Conservation (phyloP, 1,140 invertebrate genomes). For the Drosophila rhopaloa region DNA sequence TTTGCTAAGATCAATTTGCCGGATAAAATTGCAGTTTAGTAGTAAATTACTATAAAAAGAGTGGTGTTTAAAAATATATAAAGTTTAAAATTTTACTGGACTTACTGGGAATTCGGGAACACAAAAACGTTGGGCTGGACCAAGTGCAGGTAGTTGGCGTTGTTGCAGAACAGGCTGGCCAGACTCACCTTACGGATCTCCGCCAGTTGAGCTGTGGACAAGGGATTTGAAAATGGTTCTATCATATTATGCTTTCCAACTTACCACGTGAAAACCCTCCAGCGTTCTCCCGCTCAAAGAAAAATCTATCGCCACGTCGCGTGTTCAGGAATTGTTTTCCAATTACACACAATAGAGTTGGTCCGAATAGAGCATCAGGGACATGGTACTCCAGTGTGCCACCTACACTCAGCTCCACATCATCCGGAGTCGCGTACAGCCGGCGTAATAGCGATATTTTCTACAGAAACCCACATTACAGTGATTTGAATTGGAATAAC, state of each 20-base stretch:
- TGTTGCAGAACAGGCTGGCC: slow-evolving; percentile 94
- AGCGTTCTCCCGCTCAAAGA: slow-evolving; percentile 90
- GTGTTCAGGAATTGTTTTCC: slow-evolving; percentile 94
- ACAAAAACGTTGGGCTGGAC: slow-evolving; percentile 91
- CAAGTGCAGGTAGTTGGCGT: slow-evolving; percentile 88
- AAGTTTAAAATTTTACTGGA: not conserved
- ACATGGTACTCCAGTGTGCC: slow-evolving; percentile 92
- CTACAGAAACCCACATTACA: slow-evolving; percentile 27
- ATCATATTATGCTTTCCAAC: slow-evolving; percentile 13
- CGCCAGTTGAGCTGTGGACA: slow-evolving; percentile 90
- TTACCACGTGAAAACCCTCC: slow-evolving; percentile 90
- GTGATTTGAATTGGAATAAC: not conserved
- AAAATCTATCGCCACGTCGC: slow-evolving; percentile 92
- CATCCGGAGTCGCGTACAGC: slow-evolving; percentile 87
- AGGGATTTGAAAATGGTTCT: not conserved
- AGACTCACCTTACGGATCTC: slow-evolving; percentile 94
- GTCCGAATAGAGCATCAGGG: slow-evolving; percentile 91
- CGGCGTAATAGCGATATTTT: slow-evolving; percentile 67
- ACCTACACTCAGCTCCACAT: slow-evolving; percentile 95
- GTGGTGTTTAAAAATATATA: not conserved
- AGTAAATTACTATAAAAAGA: slow-evolving; percentile 84
- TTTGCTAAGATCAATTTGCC: slow-evolving; percentile 87
- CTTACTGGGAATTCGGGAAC: slow-evolving; percentile 70
- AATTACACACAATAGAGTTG: slow-evolving; percentile 95
- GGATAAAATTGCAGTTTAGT: slow-evolving; percentile 87